These are phyloP conservation scores for Tenebrio molitor DNA, from an alignment of 1,140 invertebrate species.

Conservation along the genomic window DNA sequence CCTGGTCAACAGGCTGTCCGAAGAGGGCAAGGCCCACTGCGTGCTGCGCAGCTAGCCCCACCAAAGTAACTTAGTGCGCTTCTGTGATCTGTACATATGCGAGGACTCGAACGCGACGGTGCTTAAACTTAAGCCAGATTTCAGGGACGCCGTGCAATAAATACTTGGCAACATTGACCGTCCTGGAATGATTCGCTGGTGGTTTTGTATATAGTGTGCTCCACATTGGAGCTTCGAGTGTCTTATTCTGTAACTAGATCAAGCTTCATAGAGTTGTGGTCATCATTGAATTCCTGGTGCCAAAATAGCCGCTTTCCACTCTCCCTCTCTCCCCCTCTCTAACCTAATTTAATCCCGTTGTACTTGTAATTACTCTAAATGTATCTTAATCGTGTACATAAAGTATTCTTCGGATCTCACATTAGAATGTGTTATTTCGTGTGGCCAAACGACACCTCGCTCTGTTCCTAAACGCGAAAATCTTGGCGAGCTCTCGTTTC, in stretches of 20 bases:
- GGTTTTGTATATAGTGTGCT: slow-evolving; percentile 22
- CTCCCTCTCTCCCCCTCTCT: too few relatives aligned
- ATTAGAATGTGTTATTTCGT: slow-evolving; percentile 37
- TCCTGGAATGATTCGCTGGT: slow-evolving; percentile 13
- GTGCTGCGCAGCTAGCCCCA: slow-evolving; percentile 68
- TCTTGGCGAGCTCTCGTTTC: too few relatives aligned
- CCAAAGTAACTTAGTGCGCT: slow-evolving; percentile 43
- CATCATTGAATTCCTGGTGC: slow-evolving; percentile 39
- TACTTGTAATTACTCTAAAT: slow-evolving; percentile 17
- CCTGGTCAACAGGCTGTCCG: slow-evolving; percentile 72
- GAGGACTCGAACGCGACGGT: slow-evolving; percentile 15
- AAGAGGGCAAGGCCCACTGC: slow-evolving; percentile 76
- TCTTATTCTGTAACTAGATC: slow-evolving; percentile 12
- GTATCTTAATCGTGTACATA: slow-evolving; percentile 37
- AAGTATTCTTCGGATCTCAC: slow-evolving; percentile 45
- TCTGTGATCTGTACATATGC: slow-evolving; percentile 40
- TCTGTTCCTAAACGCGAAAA: too few relatives aligned
- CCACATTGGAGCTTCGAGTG: slow-evolving; percentile 29
- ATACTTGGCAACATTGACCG: not conserved
- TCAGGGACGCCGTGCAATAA: slow-evolving; percentile 31
- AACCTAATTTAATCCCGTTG: not conserved
- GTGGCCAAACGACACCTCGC: too few relatives aligned
- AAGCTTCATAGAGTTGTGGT: slow-evolving; percentile 20
- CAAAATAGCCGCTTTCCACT: slow-evolving; percentile 34
- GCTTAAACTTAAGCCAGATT: slow-evolving; percentile 22